Percentiles rank a stretch among this genome's conserved stretches.
phyloP scores from a whole-genome alignment of 2,888 invertebrate genomes.

The Eristalinus sepulchralis region DNA sequence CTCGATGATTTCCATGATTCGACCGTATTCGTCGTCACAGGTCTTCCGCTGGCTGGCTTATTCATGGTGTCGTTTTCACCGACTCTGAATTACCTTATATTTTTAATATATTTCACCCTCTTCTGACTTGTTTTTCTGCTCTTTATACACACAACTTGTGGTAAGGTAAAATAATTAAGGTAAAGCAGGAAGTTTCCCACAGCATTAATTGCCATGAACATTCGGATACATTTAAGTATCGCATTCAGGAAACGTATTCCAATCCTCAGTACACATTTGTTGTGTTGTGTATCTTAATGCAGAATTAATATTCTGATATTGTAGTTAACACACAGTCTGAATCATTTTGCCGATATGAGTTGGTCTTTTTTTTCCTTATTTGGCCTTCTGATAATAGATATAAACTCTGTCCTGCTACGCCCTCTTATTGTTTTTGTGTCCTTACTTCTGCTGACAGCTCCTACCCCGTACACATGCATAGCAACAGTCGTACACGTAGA shows the following conservation, averaged over 20 bases:
- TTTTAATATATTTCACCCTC: no score
- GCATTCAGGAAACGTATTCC: background rate
- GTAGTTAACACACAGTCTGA: background rate
- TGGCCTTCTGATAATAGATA: slow-evolving; percentile 9
- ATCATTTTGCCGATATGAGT: background rate
- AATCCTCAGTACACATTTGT: background rate
- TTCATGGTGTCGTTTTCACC: no score
- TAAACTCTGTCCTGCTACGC: slow-evolving; percentile 47
- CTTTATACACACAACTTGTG: no score
- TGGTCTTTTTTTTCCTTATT: background rate
- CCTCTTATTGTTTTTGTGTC: slow-evolving; percentile 30
- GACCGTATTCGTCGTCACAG: no score
- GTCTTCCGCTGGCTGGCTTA: no score
- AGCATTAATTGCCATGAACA: background rate
- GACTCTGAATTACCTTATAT: no score
- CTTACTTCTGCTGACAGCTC: background rate
- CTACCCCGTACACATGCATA: slow-evolving; percentile 22
- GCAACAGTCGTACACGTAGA: background rate
- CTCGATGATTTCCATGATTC: no score
- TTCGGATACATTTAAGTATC: background rate
- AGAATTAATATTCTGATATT: background rate
- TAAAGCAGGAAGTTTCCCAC: background rate
- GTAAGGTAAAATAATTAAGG: background rate
- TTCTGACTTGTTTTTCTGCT: no score
- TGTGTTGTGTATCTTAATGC: background rate